Base-by-base conservation (phyloP, 2,797 vertebrate genomes). In the Gymnoscopelus microlampas region DNA sequence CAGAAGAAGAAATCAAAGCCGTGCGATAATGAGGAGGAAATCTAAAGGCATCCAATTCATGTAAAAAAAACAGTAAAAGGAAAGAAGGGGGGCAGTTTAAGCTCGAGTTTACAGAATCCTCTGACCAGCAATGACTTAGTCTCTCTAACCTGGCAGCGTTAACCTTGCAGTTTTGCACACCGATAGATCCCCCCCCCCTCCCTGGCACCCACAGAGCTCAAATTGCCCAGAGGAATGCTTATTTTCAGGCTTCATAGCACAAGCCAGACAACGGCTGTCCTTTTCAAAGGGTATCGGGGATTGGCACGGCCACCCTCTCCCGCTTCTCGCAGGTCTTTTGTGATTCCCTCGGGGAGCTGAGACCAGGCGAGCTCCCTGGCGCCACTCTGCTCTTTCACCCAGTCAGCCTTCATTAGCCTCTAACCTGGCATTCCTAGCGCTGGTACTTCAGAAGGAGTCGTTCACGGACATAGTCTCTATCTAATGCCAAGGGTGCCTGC, bases 331-430 rank as follows among this genome's bases (percentile, higher is more conserved):
- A 78, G 77, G 80, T 86, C 82, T 84, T 89, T 88, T 91, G 81
- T 89, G 77, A 82, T 79, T 86, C 85, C 82, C 83, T 62, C 63
- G 80, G 84, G 81, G 78, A 71, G 68, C 65, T 49, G 81, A 84
- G 80, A 82, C 79, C 84, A 50, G 81, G 76, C 77, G 61, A 77
- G 84, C 81, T 83, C 81, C 84, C 79, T 79, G 83, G 85, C 60
- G 71, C 81, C 85, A 55, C 66, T 78, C 74, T 83, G 86, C 80
- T 82, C 87, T 88, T 89, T 88, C 82, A 90, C 78, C 85, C 85
- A 87, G 88, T 90, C 87, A 87, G 78, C 85, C 82, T 87, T 86
- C 82, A 88, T 90, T 89, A 91, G 83, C 66, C 77, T 86, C 84
- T 63, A 58, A 63, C 60, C n/a, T 53, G 82, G 83, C 80, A 65